Conservation (phyloP, 2,888 invertebrate species). For the Eilema griseolum region DNA sequence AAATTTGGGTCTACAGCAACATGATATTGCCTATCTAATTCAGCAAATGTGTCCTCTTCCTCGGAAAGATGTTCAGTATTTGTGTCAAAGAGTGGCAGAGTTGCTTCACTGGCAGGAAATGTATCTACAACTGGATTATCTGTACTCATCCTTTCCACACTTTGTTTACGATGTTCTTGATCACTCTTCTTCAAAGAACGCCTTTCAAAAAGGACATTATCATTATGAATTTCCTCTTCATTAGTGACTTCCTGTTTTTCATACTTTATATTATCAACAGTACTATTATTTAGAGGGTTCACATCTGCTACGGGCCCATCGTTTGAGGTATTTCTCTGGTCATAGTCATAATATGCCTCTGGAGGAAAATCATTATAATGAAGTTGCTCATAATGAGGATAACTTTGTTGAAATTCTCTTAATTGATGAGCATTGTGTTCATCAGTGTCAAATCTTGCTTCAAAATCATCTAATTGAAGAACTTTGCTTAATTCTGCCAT, state of each 20-base stretch:
- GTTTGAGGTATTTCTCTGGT: conserved; percentile 29
- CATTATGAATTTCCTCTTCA: conserved; percentile 28
- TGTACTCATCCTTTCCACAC: conserved; percentile 54
- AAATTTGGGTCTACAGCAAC: conserved; percentile 81
- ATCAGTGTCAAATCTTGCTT: conserved; percentile 60
- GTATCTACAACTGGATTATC: conserved; percentile 54
- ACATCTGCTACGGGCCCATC: conserved; percentile 40
- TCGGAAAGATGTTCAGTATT: conserved; percentile 71
- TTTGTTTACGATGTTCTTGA: conserved; percentile 42
- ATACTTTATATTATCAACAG: conserved; percentile 34
- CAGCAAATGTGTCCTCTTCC: conserved; percentile 80
- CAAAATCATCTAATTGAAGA: conserved; percentile 78
- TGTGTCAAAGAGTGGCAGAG: conserved; percentile 67
- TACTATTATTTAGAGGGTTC: conserved; percentile 21
- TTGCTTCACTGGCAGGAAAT: conserved; percentile 46
- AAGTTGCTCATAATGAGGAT: conserved; percentile 47
- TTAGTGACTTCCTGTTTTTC: conserved; percentile 20
- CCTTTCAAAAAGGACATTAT: conserved; percentile 64
- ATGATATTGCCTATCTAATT: conserved; percentile 81
- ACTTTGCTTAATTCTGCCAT: conserved; percentile 88
- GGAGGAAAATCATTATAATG: conserved; percentile 50
- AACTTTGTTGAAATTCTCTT: conserved; percentile 49
- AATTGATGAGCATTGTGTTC: conserved; percentile 39
- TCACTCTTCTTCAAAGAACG: conserved; percentile 51
- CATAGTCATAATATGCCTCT: conserved; percentile 50